Evolutionary conservation across 1,140 invertebrate genomes (phyloP).

Genomic region (Centruroides sculpturatus): DNA sequence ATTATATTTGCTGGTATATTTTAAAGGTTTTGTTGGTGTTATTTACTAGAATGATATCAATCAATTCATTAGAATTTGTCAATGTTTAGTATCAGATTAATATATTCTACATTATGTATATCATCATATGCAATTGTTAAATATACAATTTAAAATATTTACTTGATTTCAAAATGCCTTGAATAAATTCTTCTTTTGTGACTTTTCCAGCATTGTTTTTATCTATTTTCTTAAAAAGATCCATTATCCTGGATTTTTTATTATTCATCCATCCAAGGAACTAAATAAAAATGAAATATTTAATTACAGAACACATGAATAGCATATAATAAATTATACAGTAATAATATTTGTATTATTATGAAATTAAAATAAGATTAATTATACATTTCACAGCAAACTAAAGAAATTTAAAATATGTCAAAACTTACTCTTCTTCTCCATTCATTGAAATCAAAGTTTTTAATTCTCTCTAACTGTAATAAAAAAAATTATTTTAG

Average conservation of each 20-base stretch:
- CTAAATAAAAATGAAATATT: slow-evolving; percentile 16
- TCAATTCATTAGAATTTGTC: no score
- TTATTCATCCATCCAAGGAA: slow-evolving; percentile 99
- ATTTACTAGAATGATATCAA: no score
- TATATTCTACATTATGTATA: no score
- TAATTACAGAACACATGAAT: no score
- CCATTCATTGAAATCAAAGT: slow-evolving; percentile 99
- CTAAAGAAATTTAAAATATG: background rate
- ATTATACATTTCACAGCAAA: background rate
- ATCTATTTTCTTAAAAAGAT: slow-evolving; percentile 96
- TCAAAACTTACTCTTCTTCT: slow-evolving; percentile 46
- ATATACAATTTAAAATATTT: slow-evolving; percentile 17
- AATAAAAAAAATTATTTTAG: background rate
- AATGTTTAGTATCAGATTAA: no score
- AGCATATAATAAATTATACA: no score
- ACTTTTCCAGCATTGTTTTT: slow-evolving; percentile 93
- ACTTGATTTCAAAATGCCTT: slow-evolving; percentile 96
- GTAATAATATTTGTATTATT: no score
- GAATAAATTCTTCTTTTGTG: slow-evolving; percentile 90
- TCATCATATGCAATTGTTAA: background rate
- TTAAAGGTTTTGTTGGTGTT: no score
- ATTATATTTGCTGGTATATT: no score
- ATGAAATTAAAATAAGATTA: no score
- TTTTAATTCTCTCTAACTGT: slow-evolving; percentile 68
- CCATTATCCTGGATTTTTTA: slow-evolving; percentile 93